Evolutionary conservation across 2,113 vertebrate genomes (phyloP).

Genomic region (Sinosuthora webbiana): DNA sequence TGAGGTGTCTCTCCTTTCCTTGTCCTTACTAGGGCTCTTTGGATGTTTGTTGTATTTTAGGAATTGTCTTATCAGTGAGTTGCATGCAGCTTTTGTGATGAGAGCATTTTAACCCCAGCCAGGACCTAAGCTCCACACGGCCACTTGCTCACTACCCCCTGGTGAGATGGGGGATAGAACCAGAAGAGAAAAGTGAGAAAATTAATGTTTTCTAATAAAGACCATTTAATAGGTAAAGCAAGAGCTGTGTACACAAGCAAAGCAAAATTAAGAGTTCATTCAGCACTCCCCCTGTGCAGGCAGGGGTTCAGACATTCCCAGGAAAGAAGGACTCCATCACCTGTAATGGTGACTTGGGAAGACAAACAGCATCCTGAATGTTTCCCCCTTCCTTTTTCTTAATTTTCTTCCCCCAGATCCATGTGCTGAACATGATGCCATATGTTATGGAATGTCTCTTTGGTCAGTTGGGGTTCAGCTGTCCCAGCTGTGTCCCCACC

Average conservation of each 20-base stretch:
- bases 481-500: not conserved
- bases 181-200: not conserved
- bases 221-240: not conserved
- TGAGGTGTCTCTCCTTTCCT: not conserved
- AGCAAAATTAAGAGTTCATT: not conserved
- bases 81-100: not conserved
- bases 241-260: not conserved
- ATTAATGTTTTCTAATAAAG: not conserved
- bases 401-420: not conserved
- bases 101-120: not conserved
- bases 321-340: not conserved
- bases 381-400: not conserved
- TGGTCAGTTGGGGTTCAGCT: not conserved
- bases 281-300: accelerated
- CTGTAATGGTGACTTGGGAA: not conserved
- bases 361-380: not conserved
- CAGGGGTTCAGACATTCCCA: not conserved
- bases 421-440: no score
- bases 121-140: not conserved
- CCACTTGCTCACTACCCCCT: accelerated
- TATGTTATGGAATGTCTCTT: not conserved
- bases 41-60: not conserved
- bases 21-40: not conserved
- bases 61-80: not conserved
- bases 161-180: not conserved